phyloP scores from a whole-genome alignment of 1,140 invertebrate species.

The Chrysomallon squamiferum region DNA sequence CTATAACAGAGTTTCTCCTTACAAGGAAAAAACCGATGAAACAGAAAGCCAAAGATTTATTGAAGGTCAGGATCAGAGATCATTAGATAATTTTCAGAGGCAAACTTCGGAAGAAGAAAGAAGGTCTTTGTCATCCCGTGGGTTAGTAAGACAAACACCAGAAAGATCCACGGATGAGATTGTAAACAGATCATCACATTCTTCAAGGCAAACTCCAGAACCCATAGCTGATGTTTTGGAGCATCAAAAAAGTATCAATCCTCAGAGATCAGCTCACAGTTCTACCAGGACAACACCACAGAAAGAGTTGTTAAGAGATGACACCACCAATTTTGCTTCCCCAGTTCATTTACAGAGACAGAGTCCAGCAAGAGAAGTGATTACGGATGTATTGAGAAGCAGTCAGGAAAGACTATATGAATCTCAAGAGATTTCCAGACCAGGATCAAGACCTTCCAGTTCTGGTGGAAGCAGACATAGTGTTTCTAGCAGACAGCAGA shows the following conservation, averaged over 20 bases:
- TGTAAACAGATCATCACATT: not conserved
- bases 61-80: slow-evolving; percentile 9
- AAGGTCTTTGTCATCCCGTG: not conserved
- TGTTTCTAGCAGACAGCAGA: slow-evolving; percentile 16
- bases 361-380: slow-evolving; percentile 16
- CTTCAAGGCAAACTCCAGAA: not conserved
- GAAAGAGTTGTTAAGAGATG: slow-evolving; percentile 7
- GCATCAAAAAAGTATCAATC: slow-evolving; percentile 14
- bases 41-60: not conserved
- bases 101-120: slow-evolving; percentile 4
- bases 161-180: not conserved
- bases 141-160: too few species aligned
- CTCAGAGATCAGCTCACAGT: slow-evolving; percentile 10
- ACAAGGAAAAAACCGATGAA: not conserved
- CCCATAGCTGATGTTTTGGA: slow-evolving; percentile 24
- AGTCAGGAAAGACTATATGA: slow-evolving; percentile 38
- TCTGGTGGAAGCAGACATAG: slow-evolving; percentile 12
- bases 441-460: slow-evolving; percentile 7
- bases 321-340: slow-evolving; percentile 6
- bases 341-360: slow-evolving; percentile 11
- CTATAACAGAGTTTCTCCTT: slow-evolving; percentile 28
- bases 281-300: slow-evolving; percentile 28
- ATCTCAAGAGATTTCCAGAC: slow-evolving; percentile 12
- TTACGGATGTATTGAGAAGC: slow-evolving; percentile 16
- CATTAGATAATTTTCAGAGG: not conserved